Evolutionary conservation across 1,140 invertebrate species (phyloP).

Genomic region (Riptortus pedestris): DNA sequence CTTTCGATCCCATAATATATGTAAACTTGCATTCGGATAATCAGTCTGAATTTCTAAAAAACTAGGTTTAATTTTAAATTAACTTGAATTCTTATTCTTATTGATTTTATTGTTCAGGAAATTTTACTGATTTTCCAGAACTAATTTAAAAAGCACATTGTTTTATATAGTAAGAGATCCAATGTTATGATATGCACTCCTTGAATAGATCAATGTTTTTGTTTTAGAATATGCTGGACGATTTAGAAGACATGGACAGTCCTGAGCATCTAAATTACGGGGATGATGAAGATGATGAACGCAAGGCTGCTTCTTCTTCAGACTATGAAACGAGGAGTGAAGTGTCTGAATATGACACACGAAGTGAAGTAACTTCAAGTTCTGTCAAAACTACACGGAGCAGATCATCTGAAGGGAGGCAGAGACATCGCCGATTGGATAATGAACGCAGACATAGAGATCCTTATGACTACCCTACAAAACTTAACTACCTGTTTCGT

Average conservation of each 20-base stretch:
- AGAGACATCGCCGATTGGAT: slow-evolving; percentile 50
- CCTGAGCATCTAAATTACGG: slow-evolving; percentile 6
- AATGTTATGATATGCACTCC: no score
- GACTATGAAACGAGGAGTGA: slow-evolving; percentile 9
- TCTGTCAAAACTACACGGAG: slow-evolving; percentile 56
- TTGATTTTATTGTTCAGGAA: no score
- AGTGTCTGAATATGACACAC: slow-evolving; percentile 23
- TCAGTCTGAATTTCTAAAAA: no score
- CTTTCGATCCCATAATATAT: no score
- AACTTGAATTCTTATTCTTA: no score
- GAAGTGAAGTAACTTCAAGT: slow-evolving; percentile 21
- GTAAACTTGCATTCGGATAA: no score
- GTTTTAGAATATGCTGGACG: neutral
- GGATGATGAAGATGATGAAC: neutral
- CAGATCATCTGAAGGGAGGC: slow-evolving; percentile 51
- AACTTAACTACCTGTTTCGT: slow-evolving; percentile 88
- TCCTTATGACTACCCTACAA: slow-evolving; percentile 74
- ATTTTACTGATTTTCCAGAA: no score
- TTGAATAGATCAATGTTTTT: no score
- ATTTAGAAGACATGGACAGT: slow-evolving; percentile 11
- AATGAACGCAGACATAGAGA: slow-evolving; percentile 48
- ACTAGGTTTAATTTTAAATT: no score
- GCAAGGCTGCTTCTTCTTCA: neutral
- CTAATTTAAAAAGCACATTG: no score
- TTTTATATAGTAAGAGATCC: no score